A percentile compares a stretch with the other conserved stretches of the same genome.
Evolutionary conservation across 2,797 vertebrate species (phyloP).

Genomic region (Ciconia nigra): DNA sequence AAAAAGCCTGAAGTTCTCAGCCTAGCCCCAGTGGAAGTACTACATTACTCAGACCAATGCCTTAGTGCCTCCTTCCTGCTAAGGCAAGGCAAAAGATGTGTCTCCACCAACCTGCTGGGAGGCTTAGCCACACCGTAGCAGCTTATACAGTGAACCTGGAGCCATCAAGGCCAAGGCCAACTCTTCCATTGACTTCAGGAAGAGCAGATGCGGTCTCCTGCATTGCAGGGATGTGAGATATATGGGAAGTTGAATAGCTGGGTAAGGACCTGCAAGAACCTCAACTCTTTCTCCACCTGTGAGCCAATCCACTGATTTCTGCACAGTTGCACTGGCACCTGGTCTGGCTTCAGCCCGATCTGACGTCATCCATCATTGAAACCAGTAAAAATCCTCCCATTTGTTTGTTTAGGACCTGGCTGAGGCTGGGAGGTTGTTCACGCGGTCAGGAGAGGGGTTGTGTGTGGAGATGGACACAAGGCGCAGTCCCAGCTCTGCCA

Average conservation of each 20-base stretch:
- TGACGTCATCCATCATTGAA: slow-evolving; percentile 31
- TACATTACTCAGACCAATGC: accelerated
- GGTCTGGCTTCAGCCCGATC: not conserved
- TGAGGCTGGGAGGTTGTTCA: not conserved
- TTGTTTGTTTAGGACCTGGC: slow-evolving; percentile 31
- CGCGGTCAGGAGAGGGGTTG: not conserved
- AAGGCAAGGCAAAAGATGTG: not conserved
- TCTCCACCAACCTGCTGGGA: not conserved
- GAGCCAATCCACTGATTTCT: slow-evolving; percentile 21
- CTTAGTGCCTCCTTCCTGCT: not conserved
- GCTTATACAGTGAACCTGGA: not conserved
- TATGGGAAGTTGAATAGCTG: not conserved
- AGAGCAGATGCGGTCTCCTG: not conserved
- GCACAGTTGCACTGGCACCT: slow-evolving; percentile 13
- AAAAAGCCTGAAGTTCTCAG: not conserved
- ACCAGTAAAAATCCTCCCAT: not conserved
- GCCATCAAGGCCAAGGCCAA: not conserved
- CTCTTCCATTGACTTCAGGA: not conserved
- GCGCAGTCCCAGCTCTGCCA: not conserved
- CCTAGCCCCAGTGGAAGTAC: not conserved
- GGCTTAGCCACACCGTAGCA: not conserved
- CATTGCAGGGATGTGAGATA: not conserved
- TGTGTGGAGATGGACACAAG: not conserved
- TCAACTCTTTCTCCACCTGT: not conserved
- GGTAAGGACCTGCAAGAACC: not conserved